Evolutionary conservation across 2,797 vertebrate species (phyloP).

Genomic region (Odontamblyopus rebecca): DNA sequence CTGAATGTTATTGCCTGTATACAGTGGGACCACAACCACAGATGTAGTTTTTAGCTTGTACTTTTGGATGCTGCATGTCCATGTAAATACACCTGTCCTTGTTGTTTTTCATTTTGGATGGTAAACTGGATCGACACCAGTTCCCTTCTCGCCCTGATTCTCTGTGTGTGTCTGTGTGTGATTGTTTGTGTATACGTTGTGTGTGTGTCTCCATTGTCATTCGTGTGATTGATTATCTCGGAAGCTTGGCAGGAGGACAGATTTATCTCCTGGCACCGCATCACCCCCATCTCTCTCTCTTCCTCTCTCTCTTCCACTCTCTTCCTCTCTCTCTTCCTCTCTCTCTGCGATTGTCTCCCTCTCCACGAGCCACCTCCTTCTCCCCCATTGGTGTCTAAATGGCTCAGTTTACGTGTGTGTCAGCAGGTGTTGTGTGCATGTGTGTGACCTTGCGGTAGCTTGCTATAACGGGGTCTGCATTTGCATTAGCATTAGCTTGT

Average conservation of each 20-base stretch:
- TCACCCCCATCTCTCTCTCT: slow-evolving; percentile 19
- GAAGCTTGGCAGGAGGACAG: slow-evolving; percentile 75
- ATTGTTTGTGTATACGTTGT: slow-evolving; percentile 34
- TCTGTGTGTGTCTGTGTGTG: slow-evolving; percentile 18
- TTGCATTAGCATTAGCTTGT: slow-evolving; percentile 61
- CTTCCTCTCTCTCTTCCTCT: neutral
- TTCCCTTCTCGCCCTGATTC: slow-evolving; percentile 34
- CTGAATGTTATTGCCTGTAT: neutral
- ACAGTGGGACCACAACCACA: neutral
- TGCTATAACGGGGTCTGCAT: slow-evolving; percentile 38
- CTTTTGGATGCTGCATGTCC: neutral
- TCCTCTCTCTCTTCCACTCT: neutral
- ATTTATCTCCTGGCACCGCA: slow-evolving; percentile 73
- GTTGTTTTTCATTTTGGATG: slow-evolving; percentile 8
- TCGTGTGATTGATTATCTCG: slow-evolving; percentile 80
- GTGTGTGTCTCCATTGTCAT: slow-evolving; percentile 70
- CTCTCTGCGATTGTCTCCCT: neutral
- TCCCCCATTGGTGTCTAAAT: slow-evolving; percentile 46
- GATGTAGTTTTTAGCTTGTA: neutral
- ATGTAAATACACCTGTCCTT: slow-evolving; percentile 11
- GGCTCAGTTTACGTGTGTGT: slow-evolving; percentile 66
- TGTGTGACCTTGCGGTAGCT: slow-evolving; percentile 78
- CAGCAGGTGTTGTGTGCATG: slow-evolving; percentile 62
- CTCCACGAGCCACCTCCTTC: slow-evolving; percentile 3
- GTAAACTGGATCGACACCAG: slow-evolving; percentile 16